Conservation (phyloP, 2,113 vertebrate genomes). For the Gobius niger region DNA sequence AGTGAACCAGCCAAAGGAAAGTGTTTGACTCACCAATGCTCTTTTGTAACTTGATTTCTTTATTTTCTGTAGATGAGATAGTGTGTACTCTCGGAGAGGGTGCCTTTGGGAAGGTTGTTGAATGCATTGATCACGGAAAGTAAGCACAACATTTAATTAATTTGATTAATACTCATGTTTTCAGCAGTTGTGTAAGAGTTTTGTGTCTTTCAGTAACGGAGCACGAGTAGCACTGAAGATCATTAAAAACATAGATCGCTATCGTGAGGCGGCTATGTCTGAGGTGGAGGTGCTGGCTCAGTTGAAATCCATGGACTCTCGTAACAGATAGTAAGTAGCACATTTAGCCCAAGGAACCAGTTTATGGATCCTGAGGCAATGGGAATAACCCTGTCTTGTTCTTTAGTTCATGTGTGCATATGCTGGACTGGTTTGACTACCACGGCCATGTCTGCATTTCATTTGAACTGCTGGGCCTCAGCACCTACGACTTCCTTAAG, state of each 20-base stretch:
- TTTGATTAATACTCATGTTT: neutral
- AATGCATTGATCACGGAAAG: slow-evolving; percentile 91
- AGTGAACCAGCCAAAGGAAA: slow-evolving; percentile 55
- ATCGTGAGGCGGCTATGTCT: slow-evolving; percentile 92
- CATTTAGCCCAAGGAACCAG: neutral
- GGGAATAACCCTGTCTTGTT: neutral
- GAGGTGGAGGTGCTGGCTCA: slow-evolving; percentile 94
- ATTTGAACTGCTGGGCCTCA: slow-evolving; percentile 94
- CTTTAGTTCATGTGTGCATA: slow-evolving; percentile 88
- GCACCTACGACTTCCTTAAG: slow-evolving; percentile 96
- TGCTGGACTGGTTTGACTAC: slow-evolving; percentile 97
- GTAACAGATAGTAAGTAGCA: slow-evolving; percentile 73
- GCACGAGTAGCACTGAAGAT: slow-evolving; percentile 95
- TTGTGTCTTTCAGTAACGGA: slow-evolving; percentile 68
- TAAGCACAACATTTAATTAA: slow-evolving; percentile 54
- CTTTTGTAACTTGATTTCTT: slow-evolving; percentile 70
- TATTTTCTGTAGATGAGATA: slow-evolving; percentile 93
- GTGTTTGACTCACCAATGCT: slow-evolving; percentile 33
- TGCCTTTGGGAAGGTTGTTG: slow-evolving; percentile 97
- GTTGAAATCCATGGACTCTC: slow-evolving; percentile 86
- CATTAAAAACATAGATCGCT: slow-evolving; percentile 96
- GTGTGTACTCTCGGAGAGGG: slow-evolving; percentile 95
- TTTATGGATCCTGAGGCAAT: neutral
- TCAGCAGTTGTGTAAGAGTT: neutral
- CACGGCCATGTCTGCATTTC: slow-evolving; percentile 93